phyloP scores from a whole-genome alignment of 2,113 vertebrate species.

The Martes martes region DNA sequence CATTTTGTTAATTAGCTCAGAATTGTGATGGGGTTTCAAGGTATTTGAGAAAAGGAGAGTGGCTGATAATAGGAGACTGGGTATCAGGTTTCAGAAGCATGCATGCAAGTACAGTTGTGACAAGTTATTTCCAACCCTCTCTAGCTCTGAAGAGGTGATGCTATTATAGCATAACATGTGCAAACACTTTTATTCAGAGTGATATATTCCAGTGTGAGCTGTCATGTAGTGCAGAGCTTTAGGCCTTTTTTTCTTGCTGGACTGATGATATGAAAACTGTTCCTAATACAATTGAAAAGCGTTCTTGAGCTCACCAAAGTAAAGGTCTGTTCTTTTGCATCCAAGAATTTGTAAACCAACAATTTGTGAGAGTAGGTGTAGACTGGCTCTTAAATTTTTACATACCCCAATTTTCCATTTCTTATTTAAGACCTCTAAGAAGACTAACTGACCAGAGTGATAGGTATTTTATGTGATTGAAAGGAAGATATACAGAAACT shows the following conservation, averaged over 20 bases:
- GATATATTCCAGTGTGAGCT: constrained; percentile 56
- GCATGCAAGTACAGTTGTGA: constrained; percentile 55
- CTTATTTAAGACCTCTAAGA: neutral
- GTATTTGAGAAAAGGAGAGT: constrained; percentile 61
- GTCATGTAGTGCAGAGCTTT: constrained; percentile 47
- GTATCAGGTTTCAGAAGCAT: constrained; percentile 70
- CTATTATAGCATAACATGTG: constrained; percentile 45
- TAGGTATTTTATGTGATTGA: neutral
- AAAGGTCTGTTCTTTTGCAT: constrained; percentile 19
- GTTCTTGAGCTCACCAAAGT: constrained; percentile 22
- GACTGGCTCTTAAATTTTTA: neutral
- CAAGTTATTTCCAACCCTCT: constrained; percentile 75
- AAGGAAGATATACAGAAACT: neutral
- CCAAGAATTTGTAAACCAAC: neutral
- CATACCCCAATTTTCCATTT: neutral
- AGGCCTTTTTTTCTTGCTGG: neutral
- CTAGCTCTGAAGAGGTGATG: constrained; percentile 65
- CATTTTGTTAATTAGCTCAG: constrained; percentile 26
- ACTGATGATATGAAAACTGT: constrained; percentile 57
- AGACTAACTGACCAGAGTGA: neutral
- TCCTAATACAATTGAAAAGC: constrained; percentile 37
- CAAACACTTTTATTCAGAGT: constrained; percentile 62
- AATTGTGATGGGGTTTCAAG: neutral
- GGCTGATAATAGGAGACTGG: constrained; percentile 38
- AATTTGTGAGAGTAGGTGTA: neutral